These are phyloP conservation scores for Aleiodes leptofemur DNA, from an alignment of 2,888 invertebrate genomes.

Conservation along the genomic window DNA sequence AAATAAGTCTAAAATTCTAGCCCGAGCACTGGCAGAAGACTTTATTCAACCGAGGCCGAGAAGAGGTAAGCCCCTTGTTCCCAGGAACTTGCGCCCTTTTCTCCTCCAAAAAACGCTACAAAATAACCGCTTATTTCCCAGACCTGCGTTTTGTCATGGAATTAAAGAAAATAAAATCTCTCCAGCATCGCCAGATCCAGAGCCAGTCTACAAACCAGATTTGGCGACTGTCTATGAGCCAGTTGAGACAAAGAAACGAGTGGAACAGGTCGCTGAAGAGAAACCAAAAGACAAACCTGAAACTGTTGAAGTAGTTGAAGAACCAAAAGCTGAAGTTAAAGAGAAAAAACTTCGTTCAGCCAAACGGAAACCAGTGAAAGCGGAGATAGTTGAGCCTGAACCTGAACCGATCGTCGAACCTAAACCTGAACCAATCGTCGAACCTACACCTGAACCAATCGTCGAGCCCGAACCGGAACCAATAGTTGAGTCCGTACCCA, in stretches of 20 bases:
- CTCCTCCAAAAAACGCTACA: constrained; percentile 44
- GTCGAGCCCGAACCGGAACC: constrained; percentile 49
- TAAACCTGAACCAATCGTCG: constrained; percentile 44
- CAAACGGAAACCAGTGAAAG: constrained; percentile 34
- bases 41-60: constrained; percentile 43
- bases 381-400: constrained; percentile 40
- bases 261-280: constrained; percentile 49
- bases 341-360: constrained; percentile 27
- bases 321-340: constrained; percentile 44
- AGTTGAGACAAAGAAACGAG: constrained; percentile 25
- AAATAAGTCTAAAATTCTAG: constrained; percentile 62
- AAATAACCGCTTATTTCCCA: neutral
- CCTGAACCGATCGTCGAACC: constrained; percentile 47
- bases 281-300: constrained; percentile 47
- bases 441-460: constrained; percentile 50
- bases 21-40: constrained; percentile 65
- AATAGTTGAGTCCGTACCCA: neutral
- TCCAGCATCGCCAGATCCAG: constrained; percentile 46
- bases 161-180: constrained; percentile 26
- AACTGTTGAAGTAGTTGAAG: constrained; percentile 48
- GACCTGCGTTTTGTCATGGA: neutral
- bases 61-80: constrained; percentile 47
- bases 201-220: constrained; percentile 46
- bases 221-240: constrained; percentile 37
- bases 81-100: constrained; percentile 35